Conservation (phyloP, 2,888 invertebrate species). For the Augochlorella aurata region DNA sequence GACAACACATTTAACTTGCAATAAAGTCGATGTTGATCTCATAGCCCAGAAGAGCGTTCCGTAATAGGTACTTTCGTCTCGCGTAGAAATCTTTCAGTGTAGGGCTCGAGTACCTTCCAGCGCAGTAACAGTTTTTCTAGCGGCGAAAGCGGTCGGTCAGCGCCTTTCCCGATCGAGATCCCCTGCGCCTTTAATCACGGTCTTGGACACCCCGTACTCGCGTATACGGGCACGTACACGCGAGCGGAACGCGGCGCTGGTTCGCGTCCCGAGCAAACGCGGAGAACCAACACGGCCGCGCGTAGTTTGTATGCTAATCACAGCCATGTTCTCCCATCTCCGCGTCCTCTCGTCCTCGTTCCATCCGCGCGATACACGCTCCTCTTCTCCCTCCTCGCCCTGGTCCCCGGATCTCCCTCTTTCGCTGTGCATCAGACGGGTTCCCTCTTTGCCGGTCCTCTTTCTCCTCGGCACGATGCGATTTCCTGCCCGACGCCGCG, state of each 20-base stretch:
- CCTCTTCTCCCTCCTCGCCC: not conserved
- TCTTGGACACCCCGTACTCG: slow-evolving; percentile 22
- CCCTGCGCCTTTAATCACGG: slow-evolving; percentile 37
- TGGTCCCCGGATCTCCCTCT: not conserved
- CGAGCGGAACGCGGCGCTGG: slow-evolving; percentile 28
- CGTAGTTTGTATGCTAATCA: slow-evolving; percentile 78
- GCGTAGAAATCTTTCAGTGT: not conserved
- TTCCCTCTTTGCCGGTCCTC: not conserved
- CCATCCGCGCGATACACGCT: slow-evolving; percentile 37
- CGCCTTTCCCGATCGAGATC: slow-evolving; percentile 18
- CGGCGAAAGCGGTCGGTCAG: not conserved
- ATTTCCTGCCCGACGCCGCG: slow-evolving; percentile 37
- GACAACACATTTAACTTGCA: no score
- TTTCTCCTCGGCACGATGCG: slow-evolving; percentile 26
- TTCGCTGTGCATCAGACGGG: not conserved
- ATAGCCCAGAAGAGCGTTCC: no score
- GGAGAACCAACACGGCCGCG: slow-evolving; percentile 70
- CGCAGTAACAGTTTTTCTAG: not conserved
- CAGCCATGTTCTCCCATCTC: slow-evolving; percentile 70
- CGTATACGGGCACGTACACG: slow-evolving; percentile 15
- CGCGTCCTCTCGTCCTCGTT: slow-evolving; percentile 52
- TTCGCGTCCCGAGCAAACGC: slow-evolving; percentile 58
- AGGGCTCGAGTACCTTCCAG: not conserved
- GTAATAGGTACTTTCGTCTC: not conserved
- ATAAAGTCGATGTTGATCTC: no score